A percentile compares a stretch with the other conserved stretches of the same genome.
Evolutionary conservation across 2,113 vertebrate species (phyloP).

Genomic region (Shinisaurus crocodilurus): DNA sequence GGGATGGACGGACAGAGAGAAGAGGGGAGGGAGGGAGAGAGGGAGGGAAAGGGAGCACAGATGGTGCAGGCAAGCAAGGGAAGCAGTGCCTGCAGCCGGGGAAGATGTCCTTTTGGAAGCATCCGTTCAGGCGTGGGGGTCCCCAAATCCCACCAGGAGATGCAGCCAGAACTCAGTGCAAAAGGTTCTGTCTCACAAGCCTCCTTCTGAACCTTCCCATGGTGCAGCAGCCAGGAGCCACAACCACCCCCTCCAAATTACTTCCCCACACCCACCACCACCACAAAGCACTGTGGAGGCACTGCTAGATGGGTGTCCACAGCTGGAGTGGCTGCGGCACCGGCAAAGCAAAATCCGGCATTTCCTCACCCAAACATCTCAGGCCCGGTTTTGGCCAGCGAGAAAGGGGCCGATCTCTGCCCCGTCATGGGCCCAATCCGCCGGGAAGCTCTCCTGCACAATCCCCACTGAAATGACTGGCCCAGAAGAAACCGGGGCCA

Average conservation of each 20-base stretch:
- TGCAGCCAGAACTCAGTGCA: too few species aligned
- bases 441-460: background rate
- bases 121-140: too few species aligned
- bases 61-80: background rate
- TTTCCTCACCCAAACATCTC: too few species aligned
- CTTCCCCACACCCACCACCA: too few species aligned
- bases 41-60: background rate
- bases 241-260: background rate
- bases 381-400: too few species aligned
- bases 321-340: too few species aligned
- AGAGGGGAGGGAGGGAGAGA: background rate
- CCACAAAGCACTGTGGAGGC: too few species aligned
- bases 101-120: too few species aligned
- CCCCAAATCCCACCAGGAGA: background rate
- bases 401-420: too few species aligned
- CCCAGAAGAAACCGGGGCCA: background rate
- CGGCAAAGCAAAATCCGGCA: too few species aligned
- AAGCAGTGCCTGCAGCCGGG: background rate
- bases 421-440: background rate
- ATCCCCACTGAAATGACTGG: too few species aligned
- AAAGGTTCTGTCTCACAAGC: background rate
- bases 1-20: background rate
- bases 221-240: background rate
- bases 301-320: too few species aligned
- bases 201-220: background rate